A percentile compares a stretch with the other conserved stretches of the same genome.
Conservation (phyloP, 1,140 invertebrate species). For the Zophobas morio region DNA sequence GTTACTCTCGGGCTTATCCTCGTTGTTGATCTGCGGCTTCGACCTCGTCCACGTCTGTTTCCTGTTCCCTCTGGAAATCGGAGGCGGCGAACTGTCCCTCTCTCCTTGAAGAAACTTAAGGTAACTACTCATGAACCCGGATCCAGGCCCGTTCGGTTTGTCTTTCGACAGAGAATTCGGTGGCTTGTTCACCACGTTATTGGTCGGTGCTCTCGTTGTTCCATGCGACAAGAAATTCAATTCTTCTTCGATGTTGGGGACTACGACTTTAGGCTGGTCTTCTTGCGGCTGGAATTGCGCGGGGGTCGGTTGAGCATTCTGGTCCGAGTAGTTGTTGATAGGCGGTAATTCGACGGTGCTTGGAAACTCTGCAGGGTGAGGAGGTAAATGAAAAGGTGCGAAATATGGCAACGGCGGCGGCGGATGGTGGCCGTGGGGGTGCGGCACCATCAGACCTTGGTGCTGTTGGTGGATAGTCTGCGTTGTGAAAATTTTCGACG, state of each 20-base stretch:
- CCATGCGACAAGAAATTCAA: slow-evolving; percentile 81
- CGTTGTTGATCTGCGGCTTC: slow-evolving; percentile 40
- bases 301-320: slow-evolving; percentile 60
- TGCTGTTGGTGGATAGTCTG: slow-evolving; percentile 77
- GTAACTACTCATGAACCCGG: slow-evolving; percentile 88
- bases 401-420: slow-evolving; percentile 76
- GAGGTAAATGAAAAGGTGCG: slow-evolving; percentile 77
- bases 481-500: slow-evolving; percentile 77
- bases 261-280: slow-evolving; percentile 84
- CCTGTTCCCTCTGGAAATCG: slow-evolving; percentile 74
- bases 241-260: slow-evolving; percentile 89
- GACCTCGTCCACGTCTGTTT: slow-evolving; percentile 76
- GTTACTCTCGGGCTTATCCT: slow-evolving; percentile 57
- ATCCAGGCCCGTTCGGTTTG: slow-evolving; percentile 74
- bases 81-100: slow-evolving; percentile 83
- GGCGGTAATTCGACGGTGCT: slow-evolving; percentile 77
- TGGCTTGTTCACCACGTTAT: slow-evolving; percentile 26
- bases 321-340: slow-evolving; percentile 73
- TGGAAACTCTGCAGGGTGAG: slow-evolving; percentile 75
- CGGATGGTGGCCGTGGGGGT: slow-evolving; percentile 73
- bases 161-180: slow-evolving; percentile 67
- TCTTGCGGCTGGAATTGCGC: slow-evolving; percentile 70
- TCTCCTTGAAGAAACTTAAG: slow-evolving; percentile 88
- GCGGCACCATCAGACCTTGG: slow-evolving; percentile 70
- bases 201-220: slow-evolving; percentile 57